Base-by-base conservation (phyloP, 2,797 vertebrate species). In the Petrocephalus sullivani region DNA sequence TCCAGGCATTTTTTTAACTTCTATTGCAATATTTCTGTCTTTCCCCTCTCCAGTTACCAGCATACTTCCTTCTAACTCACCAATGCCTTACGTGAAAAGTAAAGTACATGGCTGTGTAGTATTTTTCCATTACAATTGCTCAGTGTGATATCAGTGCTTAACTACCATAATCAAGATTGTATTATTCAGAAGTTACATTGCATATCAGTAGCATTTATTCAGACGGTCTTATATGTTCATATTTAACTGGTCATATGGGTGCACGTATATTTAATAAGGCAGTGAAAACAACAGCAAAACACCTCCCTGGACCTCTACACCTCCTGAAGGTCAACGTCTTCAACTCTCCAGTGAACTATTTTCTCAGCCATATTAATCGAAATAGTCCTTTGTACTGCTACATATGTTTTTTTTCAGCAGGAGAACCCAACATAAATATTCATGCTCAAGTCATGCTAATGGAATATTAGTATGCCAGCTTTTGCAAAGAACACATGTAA, bases 381-480 rank as follows among this genome's bases (percentile, higher is more conserved):
- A 84, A 83, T 53, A 28, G 28, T 56, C 28, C 57, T 56, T 60
- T 46, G 37, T 86, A 86, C 16, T 60, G 12, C 10, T 60, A 60
- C n/a, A 41, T 86, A 33, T 86, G 33, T 21, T 61, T 86, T 86
- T 86, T 60, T 86, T 89, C 21, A 87, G 67, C 71, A 64, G 67
- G 53, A 67, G 53, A 46, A 60, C 56, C 10, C 67, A 53, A 86
- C 51, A 87, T 75, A 81, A 88, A 57, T 87, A 81, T 61, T 75
- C 54, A 51, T 49, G 19, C n/a, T n/a, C 41, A 67, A 81, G 85
- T 19, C 54, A 82, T 53, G 88, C 67, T 89, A 89, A 89, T 78
- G 61, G 41, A 7, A 58, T 51, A 89, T 89, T 89, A 89, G 88
- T 87, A 89, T 89, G 85, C 84, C 41, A 12, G 88, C 21, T 67